These are phyloP conservation scores for Riparia riparia DNA, from an alignment of 2,113 vertebrate species.

Conservation along the genomic window DNA sequence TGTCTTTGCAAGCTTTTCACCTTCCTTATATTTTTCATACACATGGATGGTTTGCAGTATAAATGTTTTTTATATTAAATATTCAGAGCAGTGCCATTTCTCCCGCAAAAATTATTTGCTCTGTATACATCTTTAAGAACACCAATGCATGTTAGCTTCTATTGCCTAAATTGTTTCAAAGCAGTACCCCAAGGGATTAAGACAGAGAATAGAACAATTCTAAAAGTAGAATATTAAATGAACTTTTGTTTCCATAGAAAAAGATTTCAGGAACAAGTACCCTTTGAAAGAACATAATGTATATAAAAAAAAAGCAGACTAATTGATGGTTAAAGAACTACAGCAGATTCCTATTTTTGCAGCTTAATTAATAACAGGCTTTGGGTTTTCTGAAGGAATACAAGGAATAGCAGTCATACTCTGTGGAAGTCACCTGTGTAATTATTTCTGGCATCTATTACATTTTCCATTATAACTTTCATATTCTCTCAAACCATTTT, in stretches of 20 bases:
- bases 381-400: constrained; percentile 17
- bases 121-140: not conserved
- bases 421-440: constrained; percentile 61
- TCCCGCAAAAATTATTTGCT: not conserved
- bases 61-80: not conserved
- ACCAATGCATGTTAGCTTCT: not conserved
- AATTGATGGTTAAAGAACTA: not conserved
- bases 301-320: not conserved
- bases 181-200: not conserved
- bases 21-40: not conserved
- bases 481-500: constrained; percentile 35
- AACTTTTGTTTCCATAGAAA: not conserved
- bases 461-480: constrained; percentile 56
- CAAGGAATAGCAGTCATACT: not conserved
- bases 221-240: not conserved
- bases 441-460: constrained; percentile 68
- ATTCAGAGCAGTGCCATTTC: not conserved
- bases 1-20: not conserved
- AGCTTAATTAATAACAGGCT: constrained; percentile 29
- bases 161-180: not conserved
- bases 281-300: not conserved
- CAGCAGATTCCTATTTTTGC: not conserved
- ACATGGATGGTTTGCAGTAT: not conserved
- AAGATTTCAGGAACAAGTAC: not conserved
- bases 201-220: not conserved